These are phyloP conservation scores for Archilochus colubris DNA, from an alignment of 2,113 vertebrate genomes.

Conservation along the genomic window DNA sequence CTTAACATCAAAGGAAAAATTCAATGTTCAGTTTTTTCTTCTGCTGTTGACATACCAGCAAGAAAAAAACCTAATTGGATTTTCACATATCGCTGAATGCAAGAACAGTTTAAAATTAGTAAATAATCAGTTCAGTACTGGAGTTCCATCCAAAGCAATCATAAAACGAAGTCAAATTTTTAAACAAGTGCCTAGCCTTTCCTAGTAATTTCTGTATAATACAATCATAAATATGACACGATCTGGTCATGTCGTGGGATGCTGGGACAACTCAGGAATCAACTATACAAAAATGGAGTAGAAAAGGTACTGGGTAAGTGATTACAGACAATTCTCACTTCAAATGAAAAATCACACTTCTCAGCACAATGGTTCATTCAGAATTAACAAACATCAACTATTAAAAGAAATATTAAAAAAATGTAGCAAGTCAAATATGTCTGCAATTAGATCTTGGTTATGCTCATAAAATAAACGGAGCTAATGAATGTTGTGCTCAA, in stretches of 20 bases:
- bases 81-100: neutral
- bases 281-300: neutral
- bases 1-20: neutral
- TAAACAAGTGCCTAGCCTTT: neutral
- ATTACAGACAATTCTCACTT: neutral
- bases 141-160: neutral
- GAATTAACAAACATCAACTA: neutral
- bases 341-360: neutral
- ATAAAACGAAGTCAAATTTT: neutral
- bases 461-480: conserved; percentile 1
- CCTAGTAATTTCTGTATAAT: neutral
- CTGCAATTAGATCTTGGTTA: neutral
- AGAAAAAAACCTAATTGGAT: neutral
- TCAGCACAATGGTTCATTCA: neutral
- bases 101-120: neutral
- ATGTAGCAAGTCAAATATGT: neutral
- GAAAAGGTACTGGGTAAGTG: neutral
- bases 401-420: neutral
- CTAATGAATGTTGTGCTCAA: neutral
- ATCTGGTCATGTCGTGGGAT: neutral
- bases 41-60: neutral
- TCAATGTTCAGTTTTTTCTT: neutral
- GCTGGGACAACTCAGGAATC: neutral
- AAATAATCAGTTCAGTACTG: neutral
- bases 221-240: neutral